Percentiles rank a stretch among this genome's conserved stretches.
These are phyloP conservation scores for Myrmophylax atrothorax DNA, from an alignment of 2,113 vertebrate genomes.

Conservation along the genomic window DNA sequence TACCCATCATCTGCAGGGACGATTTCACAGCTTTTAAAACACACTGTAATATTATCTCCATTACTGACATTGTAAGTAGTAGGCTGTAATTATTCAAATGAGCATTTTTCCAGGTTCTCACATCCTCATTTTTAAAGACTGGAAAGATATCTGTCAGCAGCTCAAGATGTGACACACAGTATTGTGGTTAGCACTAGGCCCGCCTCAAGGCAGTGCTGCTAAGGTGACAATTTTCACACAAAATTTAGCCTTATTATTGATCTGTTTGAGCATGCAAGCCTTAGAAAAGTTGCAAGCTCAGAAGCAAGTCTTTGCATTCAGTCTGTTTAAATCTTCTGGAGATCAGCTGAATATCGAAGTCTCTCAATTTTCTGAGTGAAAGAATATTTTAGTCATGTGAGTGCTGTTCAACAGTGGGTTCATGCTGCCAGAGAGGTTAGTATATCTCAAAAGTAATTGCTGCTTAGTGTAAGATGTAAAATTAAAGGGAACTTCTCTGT, in stretches of 20 bases:
- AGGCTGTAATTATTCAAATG: constrained; percentile 18
- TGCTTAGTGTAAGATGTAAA: not conserved
- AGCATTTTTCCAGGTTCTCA: constrained; percentile 3
- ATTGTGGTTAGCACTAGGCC: not conserved
- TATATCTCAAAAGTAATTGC: not conserved
- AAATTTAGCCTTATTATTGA: not conserved
- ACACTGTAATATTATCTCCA: not conserved
- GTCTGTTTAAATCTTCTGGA: not conserved
- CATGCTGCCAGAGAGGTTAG: not conserved
- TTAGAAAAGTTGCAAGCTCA: not conserved
- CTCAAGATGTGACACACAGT: not conserved
- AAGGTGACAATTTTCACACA: not conserved
- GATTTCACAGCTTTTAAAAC: constrained; percentile 26
- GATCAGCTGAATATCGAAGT: not conserved
- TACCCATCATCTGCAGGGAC: not conserved
- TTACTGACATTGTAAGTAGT: not conserved
- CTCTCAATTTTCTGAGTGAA: not conserved
- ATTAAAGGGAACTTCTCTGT: not conserved
- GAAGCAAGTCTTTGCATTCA: not conserved
- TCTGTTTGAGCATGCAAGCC: not conserved
- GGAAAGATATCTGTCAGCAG: not conserved
- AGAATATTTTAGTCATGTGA: not conserved
- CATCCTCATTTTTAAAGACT: not conserved
- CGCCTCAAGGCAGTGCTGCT: not conserved
- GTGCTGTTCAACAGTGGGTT: not conserved